Percentiles rank a stretch among this genome's conserved stretches.
These are phyloP conservation scores for Leucoma salicis DNA, from an alignment of 2,888 invertebrate genomes.

Conservation along the genomic window DNA sequence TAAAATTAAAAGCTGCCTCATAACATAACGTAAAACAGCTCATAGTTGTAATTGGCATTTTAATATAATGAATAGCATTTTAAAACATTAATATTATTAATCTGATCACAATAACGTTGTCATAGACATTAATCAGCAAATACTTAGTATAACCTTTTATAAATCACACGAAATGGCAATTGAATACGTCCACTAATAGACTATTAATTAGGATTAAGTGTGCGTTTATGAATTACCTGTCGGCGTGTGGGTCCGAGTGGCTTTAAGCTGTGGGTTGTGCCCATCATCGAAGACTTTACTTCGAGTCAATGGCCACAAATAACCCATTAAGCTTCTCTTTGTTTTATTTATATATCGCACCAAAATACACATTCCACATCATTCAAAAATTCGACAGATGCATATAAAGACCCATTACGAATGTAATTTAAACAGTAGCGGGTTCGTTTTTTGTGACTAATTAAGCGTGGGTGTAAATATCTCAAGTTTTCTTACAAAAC, in stretches of 20 bases:
- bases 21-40: slow-evolving; percentile 14
- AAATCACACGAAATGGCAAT: slow-evolving; percentile 72
- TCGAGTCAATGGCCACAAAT: slow-evolving; percentile 28
- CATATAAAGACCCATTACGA: slow-evolving; percentile 18
- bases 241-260: slow-evolving; percentile 40
- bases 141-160: slow-evolving; percentile 40
- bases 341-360: slow-evolving; percentile 10
- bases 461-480: slow-evolving; percentile 33
- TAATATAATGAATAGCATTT: slow-evolving; percentile 28
- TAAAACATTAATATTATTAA: slow-evolving; percentile 47
- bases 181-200: slow-evolving; percentile 73
- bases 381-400: slow-evolving; percentile 17
- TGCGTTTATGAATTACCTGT: slow-evolving; percentile 66
- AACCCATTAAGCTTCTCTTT: slow-evolving; percentile 17
- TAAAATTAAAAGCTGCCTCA: slow-evolving; percentile 15
- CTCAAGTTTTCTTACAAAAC: slow-evolving; percentile 26
- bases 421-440: slow-evolving; percentile 19
- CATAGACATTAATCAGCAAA: slow-evolving; percentile 54
- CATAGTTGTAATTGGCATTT: slow-evolving; percentile 18
- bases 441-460: slow-evolving; percentile 28
- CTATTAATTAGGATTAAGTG: slow-evolving; percentile 76
- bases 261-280: slow-evolving; percentile 43
- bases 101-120: slow-evolving; percentile 52
- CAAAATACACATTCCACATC: slow-evolving; percentile 7
- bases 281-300: slow-evolving; percentile 20